Base-by-base conservation (phyloP, 2,888 invertebrate genomes). In the Agonopterix heracliana region DNA sequence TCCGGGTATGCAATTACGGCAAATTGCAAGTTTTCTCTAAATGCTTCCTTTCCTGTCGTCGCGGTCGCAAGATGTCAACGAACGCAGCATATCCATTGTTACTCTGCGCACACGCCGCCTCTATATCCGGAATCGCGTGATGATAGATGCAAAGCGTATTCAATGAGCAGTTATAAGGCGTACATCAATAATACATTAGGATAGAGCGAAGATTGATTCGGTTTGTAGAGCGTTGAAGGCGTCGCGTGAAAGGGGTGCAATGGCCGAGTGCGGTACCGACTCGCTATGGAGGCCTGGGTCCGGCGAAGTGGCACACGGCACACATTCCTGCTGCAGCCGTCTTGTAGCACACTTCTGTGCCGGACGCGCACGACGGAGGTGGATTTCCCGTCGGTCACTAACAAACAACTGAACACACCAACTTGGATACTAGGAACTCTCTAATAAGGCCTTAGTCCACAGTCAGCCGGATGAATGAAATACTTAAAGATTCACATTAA, bases 211-310 rank as follows among this genome's bases (percentile, higher is more conserved):
- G 74, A 78, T 77, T 70, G 78, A 80, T 74, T 74, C 67, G 74
- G 73, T 87, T 85, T 85, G 77, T 87, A 84, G 87, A 86, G 86
- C 87, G 80, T 84, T 79, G 71, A 76, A 81, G 75, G 61, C 67
- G 68, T 72, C 65, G 72, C 81, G 84, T 79, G 86, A 87, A 85
- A 84, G 81, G 82, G 83, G 87, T 85, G 85, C 84, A 84, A 83
- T 70, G 87, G 79, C 84, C 85, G 77, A 73, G 70, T 72, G 75
- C 73, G 73, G 70, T 68, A 73, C 61, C 62, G 34, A 17, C 35
- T 47, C 34, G 54, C 60, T 55, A 55, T 55, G 51, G 51, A 34
- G 52, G 50, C 53, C 35, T 46, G 51, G 43, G 56, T 54, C 55
- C 60, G 60, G 59, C 55, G 63, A 64, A 62, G 60, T 63, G 65